Evolutionary conservation across 2,113 vertebrate genomes (phyloP).

Genomic region (Turdus rufiventris): DNA sequence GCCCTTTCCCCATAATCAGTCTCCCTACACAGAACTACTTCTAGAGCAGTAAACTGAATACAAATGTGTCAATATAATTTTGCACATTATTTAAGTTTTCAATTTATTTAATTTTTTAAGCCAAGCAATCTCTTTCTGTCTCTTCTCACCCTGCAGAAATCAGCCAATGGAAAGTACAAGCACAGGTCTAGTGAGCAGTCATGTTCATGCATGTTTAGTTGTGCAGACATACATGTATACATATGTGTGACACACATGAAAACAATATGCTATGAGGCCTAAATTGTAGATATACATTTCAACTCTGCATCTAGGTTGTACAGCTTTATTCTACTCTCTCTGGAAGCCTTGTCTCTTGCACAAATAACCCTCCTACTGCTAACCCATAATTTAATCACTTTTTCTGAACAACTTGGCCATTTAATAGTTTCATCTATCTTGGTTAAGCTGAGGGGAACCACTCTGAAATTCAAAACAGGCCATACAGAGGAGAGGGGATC

Average conservation of each 20-base stretch:
- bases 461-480: neutral
- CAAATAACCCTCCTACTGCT: neutral
- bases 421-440: neutral
- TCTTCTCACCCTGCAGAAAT: neutral
- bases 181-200: neutral
- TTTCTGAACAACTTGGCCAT: neutral
- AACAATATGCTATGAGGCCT: neutral
- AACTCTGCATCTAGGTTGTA: neutral
- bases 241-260: neutral
- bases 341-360: neutral
- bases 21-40: neutral
- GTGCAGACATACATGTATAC: neutral
- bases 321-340: neutral
- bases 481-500: neutral
- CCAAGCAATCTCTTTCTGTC: neutral
- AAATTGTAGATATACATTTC: neutral
- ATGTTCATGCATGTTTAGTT: neutral
- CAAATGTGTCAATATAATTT: neutral
- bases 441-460: neutral
- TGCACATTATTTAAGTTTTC: neutral
- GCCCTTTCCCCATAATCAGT: neutral
- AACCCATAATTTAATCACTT: neutral
- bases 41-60: neutral
- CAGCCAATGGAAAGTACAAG: neutral
- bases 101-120: neutral